Evolutionary conservation across 2,113 vertebrate genomes (phyloP).

Genomic region (Galbula dea): DNA sequence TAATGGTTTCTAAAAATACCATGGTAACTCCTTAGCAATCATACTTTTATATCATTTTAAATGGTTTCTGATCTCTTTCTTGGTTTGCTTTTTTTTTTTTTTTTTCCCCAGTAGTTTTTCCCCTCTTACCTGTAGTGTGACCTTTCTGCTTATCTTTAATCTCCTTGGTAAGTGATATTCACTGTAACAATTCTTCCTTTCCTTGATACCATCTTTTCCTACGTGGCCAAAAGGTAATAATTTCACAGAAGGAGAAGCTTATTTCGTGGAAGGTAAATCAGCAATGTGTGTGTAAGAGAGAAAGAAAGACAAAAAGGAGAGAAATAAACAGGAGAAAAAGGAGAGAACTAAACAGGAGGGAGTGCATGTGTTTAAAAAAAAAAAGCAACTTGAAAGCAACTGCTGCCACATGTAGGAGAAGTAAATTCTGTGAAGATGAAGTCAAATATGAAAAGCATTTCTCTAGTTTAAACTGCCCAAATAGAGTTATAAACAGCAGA

Average conservation of each 20-base stretch:
- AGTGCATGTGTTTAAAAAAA: neutral
- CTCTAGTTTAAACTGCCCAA: conserved; percentile 49
- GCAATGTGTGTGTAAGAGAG: neutral
- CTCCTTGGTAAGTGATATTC: conserved; percentile 66
- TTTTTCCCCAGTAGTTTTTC: conserved; percentile 14
- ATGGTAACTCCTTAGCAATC: neutral
- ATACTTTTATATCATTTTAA: neutral
- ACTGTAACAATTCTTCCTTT: conserved; percentile 50
- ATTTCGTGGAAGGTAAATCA: conserved; percentile 68
- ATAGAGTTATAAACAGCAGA: conserved; percentile 28
- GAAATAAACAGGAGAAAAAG: neutral
- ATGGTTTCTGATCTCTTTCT: conserved; percentile 1
- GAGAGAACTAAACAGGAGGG: neutral
- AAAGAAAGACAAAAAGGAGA: neutral
- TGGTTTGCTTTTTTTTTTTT: neutral
- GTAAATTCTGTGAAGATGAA: conserved; percentile 49
- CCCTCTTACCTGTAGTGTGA: conserved; percentile 54
- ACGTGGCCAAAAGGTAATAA: conserved; percentile 47
- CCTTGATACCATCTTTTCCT: conserved; percentile 69
- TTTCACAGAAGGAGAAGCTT: conserved; percentile 66
- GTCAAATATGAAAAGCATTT: conserved; percentile 55
- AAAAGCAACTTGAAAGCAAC: conserved; percentile 21
- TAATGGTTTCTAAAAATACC: conserved; percentile 23
- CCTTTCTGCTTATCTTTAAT: conserved; percentile 61
- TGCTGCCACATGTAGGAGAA: conserved; percentile 38